These are phyloP conservation scores for Patagioenas fasciata DNA, from an alignment of 2,113 vertebrate species.

Conservation along the genomic window DNA sequence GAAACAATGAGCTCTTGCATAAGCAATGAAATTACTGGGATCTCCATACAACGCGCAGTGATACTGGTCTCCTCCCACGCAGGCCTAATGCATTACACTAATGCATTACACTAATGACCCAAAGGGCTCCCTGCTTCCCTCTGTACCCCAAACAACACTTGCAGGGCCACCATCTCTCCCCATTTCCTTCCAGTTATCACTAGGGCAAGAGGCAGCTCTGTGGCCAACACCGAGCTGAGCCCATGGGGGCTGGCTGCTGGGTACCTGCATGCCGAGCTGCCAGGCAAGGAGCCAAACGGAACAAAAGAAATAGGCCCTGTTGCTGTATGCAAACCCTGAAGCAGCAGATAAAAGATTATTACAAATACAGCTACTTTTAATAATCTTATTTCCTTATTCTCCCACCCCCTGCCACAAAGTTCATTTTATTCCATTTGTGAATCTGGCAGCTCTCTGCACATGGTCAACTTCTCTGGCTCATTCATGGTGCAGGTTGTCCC, in stretches of 20 bases:
- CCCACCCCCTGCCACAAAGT: background rate
- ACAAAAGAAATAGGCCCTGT: background rate
- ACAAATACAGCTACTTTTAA: background rate
- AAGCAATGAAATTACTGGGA: background rate
- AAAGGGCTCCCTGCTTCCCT: background rate
- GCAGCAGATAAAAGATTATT: background rate
- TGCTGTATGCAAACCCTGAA: background rate
- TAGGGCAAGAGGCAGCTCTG: background rate
- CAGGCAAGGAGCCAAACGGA: background rate
- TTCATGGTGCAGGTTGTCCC: background rate
- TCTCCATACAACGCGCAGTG: background rate
- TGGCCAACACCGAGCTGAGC: accelerated
- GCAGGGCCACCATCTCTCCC: background rate
- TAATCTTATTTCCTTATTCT: background rate
- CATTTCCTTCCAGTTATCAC: background rate
- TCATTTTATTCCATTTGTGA: background rate
- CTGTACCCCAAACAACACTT: background rate
- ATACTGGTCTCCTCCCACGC: background rate
- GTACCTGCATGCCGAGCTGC: accelerated
- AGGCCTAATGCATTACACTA: background rate
- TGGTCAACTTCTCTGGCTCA: background rate
- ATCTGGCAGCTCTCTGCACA: background rate
- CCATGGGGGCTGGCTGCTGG: background rate
- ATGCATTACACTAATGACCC: background rate
- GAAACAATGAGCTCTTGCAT: background rate